Base-by-base conservation (phyloP, 2,888 invertebrate genomes). In the Tenthredo mesomela region DNA sequence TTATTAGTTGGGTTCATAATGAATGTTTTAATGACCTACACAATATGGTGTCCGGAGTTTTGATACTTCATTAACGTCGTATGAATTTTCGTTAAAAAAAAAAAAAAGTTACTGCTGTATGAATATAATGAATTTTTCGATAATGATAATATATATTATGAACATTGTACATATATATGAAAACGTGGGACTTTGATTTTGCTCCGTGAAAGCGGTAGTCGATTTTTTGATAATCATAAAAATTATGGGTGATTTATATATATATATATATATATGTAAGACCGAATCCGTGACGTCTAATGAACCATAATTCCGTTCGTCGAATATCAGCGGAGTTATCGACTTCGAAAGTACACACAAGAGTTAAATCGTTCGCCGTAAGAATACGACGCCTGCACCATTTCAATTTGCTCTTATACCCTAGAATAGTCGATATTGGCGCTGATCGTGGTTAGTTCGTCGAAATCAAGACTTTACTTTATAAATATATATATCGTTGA, bases 251-350 rank as follows among this genome's bases (percentile, higher is more conserved):
- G n/a, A n/a, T n/a, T n/a, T n/a, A n/a, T n/a, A n/a, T n/a, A n/a
- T n/a, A n/a, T n/a, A n/a, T n/a, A n/a, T n/a, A n/a, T n/a, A n/a
- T n/a, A n/a, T n/a, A n/a, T n/a, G n/a, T n/a, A n/a, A n/a, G n/a
- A n/a, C n/a, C n/a, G n/a, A 50, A 29, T 50, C 75, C 50, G 29
- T 50, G 15, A 71, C 71, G 47, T 77, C 50, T 77, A 77, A 77
- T 77, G 75, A 77, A 77, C 75, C 25, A 77, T 54, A 33, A 73
- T 73, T 50, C 18, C 75, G 29, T 12, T 12, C 75, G 21, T 2
- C 1, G 15, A 77, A 77, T 77, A 54, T 77, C 47, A 77, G 15
- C n/a, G n/a, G 29, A 77, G 47, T 77, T 50, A 77, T 75, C 75
- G 29, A 25, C 25, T 77, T 33, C 50, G 25, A 12, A 50, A 21